Conservation (phyloP, 2,797 vertebrate species). For the Muscicapa comitata region DNA sequence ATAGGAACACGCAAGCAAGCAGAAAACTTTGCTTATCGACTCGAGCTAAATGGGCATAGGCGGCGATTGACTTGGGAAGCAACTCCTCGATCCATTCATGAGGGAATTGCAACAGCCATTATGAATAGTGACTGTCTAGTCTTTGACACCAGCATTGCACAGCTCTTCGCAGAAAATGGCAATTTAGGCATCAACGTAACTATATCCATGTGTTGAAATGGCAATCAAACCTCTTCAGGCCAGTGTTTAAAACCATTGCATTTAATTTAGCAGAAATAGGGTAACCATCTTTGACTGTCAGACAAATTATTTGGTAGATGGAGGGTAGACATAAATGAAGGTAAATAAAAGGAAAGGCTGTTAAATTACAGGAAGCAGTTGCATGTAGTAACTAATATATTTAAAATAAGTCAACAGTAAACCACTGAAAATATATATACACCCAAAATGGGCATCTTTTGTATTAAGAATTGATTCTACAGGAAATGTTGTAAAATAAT, state of each 20-base stretch:
- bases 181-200: constrained; percentile 95
- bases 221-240: constrained; percentile 73
- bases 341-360: constrained; percentile 75
- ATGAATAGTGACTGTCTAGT: constrained; percentile 96
- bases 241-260: constrained; percentile 76
- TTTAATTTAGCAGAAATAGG: constrained; percentile 72
- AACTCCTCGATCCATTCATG: constrained; percentile 91
- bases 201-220: constrained; percentile 91
- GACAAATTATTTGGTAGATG: constrained; percentile 63
- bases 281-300: constrained; percentile 70
- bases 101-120: constrained; percentile 92
- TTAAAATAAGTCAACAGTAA: constrained; percentile 83
- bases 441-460: constrained; percentile 87
- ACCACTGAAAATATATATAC: constrained; percentile 84
- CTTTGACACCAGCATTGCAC: constrained; percentile 94
- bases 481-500: constrained; percentile 88
- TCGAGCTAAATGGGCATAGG: constrained; percentile 91
- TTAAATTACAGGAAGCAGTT: constrained; percentile 77
- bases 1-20: constrained; percentile 94
- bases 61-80: constrained; percentile 95
- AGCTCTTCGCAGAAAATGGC: constrained; percentile 93
- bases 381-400: constrained; percentile 86
- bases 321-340: constrained; percentile 69
- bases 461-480: constrained; percentile 86
- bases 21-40: constrained; percentile 91